These are phyloP conservation scores for Chaetodon trifascialis DNA, from an alignment of 2,113 vertebrate genomes.

Conservation along the genomic window DNA sequence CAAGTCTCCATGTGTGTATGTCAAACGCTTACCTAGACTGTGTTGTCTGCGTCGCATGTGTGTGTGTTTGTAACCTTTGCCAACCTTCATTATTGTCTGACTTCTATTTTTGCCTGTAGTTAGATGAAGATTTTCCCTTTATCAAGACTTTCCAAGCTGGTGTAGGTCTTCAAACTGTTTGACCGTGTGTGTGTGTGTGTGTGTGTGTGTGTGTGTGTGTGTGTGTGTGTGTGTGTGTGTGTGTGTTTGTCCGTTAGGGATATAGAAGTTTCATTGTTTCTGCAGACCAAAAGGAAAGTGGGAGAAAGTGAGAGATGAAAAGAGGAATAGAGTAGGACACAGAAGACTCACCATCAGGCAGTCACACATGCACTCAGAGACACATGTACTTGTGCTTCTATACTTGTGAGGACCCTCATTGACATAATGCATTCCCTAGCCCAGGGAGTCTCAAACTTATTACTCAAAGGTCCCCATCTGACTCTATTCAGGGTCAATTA, in stretches of 20 bases:
- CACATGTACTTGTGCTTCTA: no score
- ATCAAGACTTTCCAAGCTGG: neutral
- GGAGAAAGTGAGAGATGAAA: neutral
- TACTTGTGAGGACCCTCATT: no score
- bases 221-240: neutral
- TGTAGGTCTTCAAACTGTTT: neutral
- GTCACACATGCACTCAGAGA: neutral
- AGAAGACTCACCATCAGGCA: neutral
- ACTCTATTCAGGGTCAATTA: no score
- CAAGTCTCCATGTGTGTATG: slow-evolving; percentile 1
- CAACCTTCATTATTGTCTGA: slow-evolving; percentile 14
- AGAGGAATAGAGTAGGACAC: neutral
- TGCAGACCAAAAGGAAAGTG: neutral
- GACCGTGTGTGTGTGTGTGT: neutral
- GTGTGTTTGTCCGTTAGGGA: neutral
- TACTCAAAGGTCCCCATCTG: no score
- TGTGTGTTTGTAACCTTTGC: neutral
- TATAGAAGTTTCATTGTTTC: slow-evolving; percentile 1
- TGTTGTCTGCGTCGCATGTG: neutral
- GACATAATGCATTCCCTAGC: no score
- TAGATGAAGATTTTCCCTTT: neutral
- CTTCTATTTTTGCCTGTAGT: neutral
- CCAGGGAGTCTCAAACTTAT: no score
- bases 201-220: neutral
- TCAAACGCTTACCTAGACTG: neutral